A percentile compares a stretch with the other conserved stretches of the same genome.
These are phyloP conservation scores for Sylvietta virens DNA, from an alignment of 2,113 vertebrate species.

Conservation along the genomic window DNA sequence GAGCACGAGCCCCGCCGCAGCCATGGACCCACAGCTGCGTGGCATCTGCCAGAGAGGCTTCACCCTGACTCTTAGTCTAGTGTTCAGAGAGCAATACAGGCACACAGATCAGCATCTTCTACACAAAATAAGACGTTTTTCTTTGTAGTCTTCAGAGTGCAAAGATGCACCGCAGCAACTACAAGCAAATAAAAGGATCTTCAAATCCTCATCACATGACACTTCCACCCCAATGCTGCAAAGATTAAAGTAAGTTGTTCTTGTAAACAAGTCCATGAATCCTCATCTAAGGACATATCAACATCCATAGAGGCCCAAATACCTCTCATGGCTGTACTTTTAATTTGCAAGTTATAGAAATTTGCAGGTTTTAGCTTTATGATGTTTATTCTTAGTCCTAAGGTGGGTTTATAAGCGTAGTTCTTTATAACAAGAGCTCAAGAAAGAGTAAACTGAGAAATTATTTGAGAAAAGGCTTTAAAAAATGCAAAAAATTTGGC, in stretches of 20 bases:
- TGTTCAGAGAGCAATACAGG: background rate
- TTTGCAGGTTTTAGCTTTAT: background rate
- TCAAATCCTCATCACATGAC: background rate
- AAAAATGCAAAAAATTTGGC: background rate
- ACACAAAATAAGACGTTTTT: background rate
- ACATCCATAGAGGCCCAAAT: background rate
- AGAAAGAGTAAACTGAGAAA: background rate
- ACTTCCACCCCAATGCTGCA: background rate
- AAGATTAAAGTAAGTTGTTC: background rate
- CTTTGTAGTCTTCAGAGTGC: background rate
- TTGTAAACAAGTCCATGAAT: background rate
- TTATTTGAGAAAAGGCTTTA: background rate
- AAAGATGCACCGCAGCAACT: background rate
- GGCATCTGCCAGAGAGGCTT: too few relatives aligned
- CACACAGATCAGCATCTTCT: background rate
- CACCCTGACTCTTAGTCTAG: background rate
- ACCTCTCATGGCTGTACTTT: background rate
- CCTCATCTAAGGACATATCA: background rate
- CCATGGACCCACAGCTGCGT: fast-evolving
- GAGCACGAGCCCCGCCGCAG: fast-evolving
- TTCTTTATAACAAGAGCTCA: background rate
- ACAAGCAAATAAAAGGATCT: too few relatives aligned
- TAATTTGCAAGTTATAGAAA: background rate
- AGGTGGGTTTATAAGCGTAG: background rate
- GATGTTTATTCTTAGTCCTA: background rate